Evolutionary conservation across 2,888 invertebrate species (phyloP).

Genomic region (Ypsolopha scabrella): DNA sequence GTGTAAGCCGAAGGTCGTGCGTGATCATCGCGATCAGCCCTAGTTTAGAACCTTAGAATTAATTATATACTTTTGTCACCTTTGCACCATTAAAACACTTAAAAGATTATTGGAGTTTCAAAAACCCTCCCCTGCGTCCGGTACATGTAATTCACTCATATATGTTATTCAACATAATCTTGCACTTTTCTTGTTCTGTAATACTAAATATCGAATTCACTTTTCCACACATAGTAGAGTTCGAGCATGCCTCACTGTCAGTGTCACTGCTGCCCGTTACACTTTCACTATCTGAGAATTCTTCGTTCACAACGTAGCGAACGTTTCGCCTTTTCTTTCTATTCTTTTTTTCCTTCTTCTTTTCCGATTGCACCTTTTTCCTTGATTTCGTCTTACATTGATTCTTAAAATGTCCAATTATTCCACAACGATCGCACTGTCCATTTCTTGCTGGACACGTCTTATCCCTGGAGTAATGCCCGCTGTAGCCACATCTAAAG

Average conservation of each 20-base stretch:
- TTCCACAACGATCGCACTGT: neutral
- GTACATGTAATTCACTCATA: too few species aligned
- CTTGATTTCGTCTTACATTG: neutral
- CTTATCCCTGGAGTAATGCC: neutral
- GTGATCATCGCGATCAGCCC: too few species aligned
- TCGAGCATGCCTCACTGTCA: too few species aligned
- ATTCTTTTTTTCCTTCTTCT: neutral
- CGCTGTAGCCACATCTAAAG: neutral
- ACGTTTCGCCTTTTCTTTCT: neutral
- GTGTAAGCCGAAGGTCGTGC: too few species aligned
- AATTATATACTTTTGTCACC: too few species aligned
- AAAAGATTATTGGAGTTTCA: too few species aligned
- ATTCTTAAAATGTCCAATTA: neutral
- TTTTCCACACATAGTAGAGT: neutral
- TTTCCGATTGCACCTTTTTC: neutral
- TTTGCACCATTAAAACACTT: too few species aligned
- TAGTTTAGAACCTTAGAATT: too few species aligned
- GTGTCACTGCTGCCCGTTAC: neutral
- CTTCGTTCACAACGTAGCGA: neutral
- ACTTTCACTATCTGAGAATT: neutral
- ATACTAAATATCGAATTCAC: neutral
- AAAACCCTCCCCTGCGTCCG: too few species aligned
- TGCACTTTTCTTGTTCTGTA: too few species aligned
- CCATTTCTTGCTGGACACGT: neutral
- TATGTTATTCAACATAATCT: too few species aligned